These are phyloP conservation scores for Thyatira batis DNA, from an alignment of 2,888 invertebrate genomes.

Conservation along the genomic window DNA sequence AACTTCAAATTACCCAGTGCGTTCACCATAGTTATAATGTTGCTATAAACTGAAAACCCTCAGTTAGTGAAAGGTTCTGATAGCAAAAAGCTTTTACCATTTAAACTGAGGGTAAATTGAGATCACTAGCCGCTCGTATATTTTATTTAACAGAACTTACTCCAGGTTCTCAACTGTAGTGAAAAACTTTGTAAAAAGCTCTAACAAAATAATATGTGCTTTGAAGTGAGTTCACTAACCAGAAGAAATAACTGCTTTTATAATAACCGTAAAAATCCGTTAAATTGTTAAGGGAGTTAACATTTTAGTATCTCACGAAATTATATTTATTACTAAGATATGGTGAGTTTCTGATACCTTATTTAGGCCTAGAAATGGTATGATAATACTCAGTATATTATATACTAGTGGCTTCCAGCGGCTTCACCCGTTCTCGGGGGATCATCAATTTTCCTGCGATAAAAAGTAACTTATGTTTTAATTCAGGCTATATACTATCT, in stretches of 20 bases:
- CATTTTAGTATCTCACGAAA: not conserved
- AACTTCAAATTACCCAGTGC: not conserved
- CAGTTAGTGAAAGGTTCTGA: not conserved
- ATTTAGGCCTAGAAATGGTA: not conserved
- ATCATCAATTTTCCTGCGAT: too few relatives aligned
- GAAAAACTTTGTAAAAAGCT: not conserved
- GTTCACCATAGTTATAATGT: not conserved
- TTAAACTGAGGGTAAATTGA: not conserved
- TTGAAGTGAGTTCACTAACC: not conserved
- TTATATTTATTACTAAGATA: not conserved
- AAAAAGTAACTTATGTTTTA: too few relatives aligned
- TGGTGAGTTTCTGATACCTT: not conserved
- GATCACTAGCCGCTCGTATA: not conserved
- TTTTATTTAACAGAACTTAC: slow-evolving; percentile 1
- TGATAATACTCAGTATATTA: not conserved
- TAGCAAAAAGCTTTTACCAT: slow-evolving; percentile 2
- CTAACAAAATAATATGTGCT: not conserved
- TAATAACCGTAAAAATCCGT: not conserved
- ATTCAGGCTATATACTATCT: too few relatives aligned
- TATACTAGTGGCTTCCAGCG: too few relatives aligned
- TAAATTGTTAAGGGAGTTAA: not conserved
- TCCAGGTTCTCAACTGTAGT: not conserved
- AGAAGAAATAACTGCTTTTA: not conserved
- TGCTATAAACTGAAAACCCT: not conserved
- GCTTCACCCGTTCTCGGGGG: too few relatives aligned